Conservation (phyloP, 2,888 invertebrate species). For the Craniophora ligustri region DNA sequence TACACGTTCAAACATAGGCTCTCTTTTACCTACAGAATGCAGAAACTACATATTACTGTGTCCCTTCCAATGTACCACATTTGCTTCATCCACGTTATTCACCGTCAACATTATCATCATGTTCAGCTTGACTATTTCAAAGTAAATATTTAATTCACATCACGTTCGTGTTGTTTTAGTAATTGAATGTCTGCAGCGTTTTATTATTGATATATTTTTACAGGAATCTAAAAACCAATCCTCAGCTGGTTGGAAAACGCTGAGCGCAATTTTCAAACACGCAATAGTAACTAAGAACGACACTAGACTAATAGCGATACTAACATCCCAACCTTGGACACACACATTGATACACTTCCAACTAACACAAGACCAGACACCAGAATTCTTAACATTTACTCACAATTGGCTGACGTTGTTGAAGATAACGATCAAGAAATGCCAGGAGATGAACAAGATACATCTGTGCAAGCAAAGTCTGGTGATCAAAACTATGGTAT, state of each 20-base stretch:
- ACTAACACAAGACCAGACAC: slow-evolving; percentile 71
- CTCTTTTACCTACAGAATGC: too few relatives aligned
- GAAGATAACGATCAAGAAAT: slow-evolving; percentile 72
- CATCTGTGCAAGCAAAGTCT: slow-evolving; percentile 72
- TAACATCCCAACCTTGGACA: slow-evolving; percentile 83
- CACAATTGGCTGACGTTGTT: slow-evolving; percentile 77
- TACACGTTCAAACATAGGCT: too few relatives aligned
- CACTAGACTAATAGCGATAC: slow-evolving; percentile 68
- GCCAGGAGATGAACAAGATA: slow-evolving; percentile 61
- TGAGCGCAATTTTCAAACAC: slow-evolving; percentile 79
- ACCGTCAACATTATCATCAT: too few relatives aligned
- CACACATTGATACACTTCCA: slow-evolving; percentile 79
- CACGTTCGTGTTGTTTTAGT: too few relatives aligned
- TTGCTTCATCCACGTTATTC: too few relatives aligned
- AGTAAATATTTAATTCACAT: too few relatives aligned
- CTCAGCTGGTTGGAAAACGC: slow-evolving; percentile 78
- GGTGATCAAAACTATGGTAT: slow-evolving; percentile 70
- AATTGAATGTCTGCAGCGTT: too few relatives aligned
- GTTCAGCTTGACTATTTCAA: too few relatives aligned
- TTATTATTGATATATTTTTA: neutral
- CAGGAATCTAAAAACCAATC: slow-evolving; percentile 77
- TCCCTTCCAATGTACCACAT: too few relatives aligned
- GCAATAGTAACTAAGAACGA: slow-evolving; percentile 76
- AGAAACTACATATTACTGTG: too few relatives aligned
- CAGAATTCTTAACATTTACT: slow-evolving; percentile 75